Conservation (phyloP, 2,888 invertebrate species). For the Pristionchus mayeri region DNA sequence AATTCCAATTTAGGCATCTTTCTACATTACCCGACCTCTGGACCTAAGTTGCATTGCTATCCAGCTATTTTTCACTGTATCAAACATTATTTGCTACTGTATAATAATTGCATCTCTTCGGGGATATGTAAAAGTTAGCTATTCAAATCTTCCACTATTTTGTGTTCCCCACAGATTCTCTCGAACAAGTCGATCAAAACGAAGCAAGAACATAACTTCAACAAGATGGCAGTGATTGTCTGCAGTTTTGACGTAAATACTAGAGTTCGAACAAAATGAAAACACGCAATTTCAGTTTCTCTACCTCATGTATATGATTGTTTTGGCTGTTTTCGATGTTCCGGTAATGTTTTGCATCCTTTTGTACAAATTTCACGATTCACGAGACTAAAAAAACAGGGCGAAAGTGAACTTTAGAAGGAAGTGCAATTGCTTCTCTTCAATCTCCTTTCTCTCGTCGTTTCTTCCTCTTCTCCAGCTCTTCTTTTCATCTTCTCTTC, state of each 20-base stretch:
- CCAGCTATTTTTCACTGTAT: not conserved
- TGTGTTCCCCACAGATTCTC: too few relatives aligned
- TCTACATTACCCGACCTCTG: not conserved
- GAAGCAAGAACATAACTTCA: not conserved
- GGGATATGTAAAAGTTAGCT: not conserved
- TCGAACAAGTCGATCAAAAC: too few relatives aligned
- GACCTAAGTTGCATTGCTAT: not conserved
- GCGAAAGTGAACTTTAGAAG: not conserved
- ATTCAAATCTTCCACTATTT: too few relatives aligned
- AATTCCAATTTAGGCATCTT: not conserved
- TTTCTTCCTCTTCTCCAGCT: not conserved
- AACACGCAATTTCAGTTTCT: not conserved
- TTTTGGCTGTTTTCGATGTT: not conserved
- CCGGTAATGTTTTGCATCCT: not conserved
- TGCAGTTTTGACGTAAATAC: constrained; percentile 22
- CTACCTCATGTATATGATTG: not conserved
- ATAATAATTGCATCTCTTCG: not conserved
- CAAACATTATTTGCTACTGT: not conserved
- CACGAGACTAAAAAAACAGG: not conserved
- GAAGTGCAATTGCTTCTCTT: not conserved
- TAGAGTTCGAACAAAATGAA: not conserved
- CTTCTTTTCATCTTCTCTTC: not conserved
- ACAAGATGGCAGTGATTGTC: constrained; percentile 1
- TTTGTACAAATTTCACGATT: not conserved
- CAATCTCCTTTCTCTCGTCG: not conserved